Evolutionary conservation across 2,797 vertebrate genomes (phyloP).

Genomic region (Arrhamphus sclerolepis): DNA sequence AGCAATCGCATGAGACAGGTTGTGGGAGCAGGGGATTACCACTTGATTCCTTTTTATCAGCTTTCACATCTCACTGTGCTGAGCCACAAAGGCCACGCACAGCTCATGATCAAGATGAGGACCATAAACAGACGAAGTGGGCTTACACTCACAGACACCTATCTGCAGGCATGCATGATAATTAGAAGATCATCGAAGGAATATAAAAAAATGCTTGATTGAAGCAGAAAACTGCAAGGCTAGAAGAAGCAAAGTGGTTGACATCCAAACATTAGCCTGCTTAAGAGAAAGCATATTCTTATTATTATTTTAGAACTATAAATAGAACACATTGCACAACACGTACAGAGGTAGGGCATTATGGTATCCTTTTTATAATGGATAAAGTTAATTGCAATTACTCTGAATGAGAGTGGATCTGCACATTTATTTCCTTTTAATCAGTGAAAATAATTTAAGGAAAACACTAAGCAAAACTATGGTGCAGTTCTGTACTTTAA

Average conservation of each 20-base stretch:
- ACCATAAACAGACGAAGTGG: constrained; percentile 42
- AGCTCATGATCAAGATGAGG: constrained; percentile 37
- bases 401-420: too few relatives aligned
- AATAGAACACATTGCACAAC: too few relatives aligned
- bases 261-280: neutral
- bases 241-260: neutral
- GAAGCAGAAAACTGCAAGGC: constrained; percentile 1
- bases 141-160: constrained; percentile 8
- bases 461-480: too few relatives aligned
- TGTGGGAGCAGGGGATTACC: constrained; percentile 50
- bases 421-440: too few relatives aligned
- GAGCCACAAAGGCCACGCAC: constrained; percentile 47
- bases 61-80: constrained; percentile 47
- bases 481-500: too few relatives aligned
- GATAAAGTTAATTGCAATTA: too few relatives aligned
- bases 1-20: constrained; percentile 49
- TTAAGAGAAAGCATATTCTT: neutral
- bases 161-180: constrained; percentile 13
- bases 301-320: too few relatives aligned
- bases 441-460: too few relatives aligned
- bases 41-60: constrained; percentile 59
- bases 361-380: too few relatives aligned
- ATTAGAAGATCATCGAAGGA: neutral
- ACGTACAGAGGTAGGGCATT: too few relatives aligned
- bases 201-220: neutral